A percentile compares a stretch with the other conserved stretches of the same genome.
These are phyloP conservation scores for Pseudorectes ferrugineus DNA, from an alignment of 2,113 vertebrate genomes.

Conservation along the genomic window DNA sequence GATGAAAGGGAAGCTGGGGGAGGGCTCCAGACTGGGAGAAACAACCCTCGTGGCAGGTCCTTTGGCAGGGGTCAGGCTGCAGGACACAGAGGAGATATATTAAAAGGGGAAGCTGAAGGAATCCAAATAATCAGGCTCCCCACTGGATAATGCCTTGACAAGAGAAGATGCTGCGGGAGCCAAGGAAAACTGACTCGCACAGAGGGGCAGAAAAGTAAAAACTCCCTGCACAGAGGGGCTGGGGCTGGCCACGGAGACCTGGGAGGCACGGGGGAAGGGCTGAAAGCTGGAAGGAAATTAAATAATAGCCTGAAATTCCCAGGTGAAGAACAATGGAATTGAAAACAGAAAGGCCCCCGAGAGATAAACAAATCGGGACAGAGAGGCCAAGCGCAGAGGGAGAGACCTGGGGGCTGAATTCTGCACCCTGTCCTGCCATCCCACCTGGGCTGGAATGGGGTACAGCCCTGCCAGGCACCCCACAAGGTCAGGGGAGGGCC, in stretches of 20 bases:
- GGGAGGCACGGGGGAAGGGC: constrained; percentile 25
- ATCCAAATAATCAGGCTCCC: constrained; percentile 68
- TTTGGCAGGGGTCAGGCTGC: constrained; percentile 62
- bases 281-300: constrained; percentile 54
- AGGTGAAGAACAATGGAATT: constrained; percentile 64
- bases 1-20: constrained; percentile 68
- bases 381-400: neutral
- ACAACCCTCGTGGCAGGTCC: constrained; percentile 57
- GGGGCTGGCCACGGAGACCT: neutral
- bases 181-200: constrained; percentile 31
- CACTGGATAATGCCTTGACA: constrained; percentile 62
- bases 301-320: constrained; percentile 63
- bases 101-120: constrained; percentile 61
- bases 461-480: neutral
- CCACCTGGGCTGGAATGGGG: neutral
- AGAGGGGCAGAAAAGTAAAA: constrained; percentile 42
- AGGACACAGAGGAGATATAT: constrained; percentile 59
- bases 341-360: constrained; percentile 40
- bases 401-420: neutral
- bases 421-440: fast-evolving
- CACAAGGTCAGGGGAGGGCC: fast-evolving
- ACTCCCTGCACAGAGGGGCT: neutral
- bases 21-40: constrained; percentile 61
- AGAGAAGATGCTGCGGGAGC: constrained; percentile 36
- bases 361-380: constrained; percentile 33